Evolutionary conservation across 23 tunicate species (phyloP).

Genomic region (Halocynthia roretzi): DNA sequence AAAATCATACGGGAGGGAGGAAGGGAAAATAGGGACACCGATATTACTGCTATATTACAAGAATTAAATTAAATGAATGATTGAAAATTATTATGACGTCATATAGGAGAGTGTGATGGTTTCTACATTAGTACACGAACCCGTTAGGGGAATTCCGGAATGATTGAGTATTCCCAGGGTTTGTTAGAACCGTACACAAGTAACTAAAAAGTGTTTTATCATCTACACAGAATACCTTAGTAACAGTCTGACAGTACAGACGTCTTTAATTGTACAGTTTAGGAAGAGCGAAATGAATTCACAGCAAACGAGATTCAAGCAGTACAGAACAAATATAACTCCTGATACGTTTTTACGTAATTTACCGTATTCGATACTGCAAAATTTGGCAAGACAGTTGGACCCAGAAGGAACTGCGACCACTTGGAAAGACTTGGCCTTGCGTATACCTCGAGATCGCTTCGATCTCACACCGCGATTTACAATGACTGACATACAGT

Average conservation of each 20-base stretch:
- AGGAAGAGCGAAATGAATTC: neutral
- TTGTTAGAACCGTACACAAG: neutral
- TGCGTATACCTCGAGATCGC: conserved; percentile 51
- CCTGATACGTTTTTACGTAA: conserved; percentile 66
- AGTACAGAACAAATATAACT: conserved; percentile 8
- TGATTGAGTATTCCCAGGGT: neutral
- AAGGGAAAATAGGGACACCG: neutral
- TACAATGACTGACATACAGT: conserved; percentile 60
- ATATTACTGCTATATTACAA: neutral
- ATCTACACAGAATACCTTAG: neutral
- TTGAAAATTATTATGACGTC: neutral
- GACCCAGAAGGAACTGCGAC: conserved; percentile 85
- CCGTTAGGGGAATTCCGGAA: conserved; percentile 4
- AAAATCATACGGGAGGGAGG: no score
- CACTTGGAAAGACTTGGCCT: conserved; percentile 81
- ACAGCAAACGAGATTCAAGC: conserved; percentile 12
- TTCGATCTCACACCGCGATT: conserved; percentile 54
- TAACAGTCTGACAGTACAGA: neutral
- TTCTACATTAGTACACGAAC: no score
- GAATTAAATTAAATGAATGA: neutral
- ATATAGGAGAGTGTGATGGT: neutral
- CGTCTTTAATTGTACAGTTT: neutral
- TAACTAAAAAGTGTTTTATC: neutral
- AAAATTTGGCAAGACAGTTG: conserved; percentile 52
- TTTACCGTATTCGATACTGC: conserved; percentile 63